Evolutionary conservation across 2,113 vertebrate species (phyloP).

Genomic region (Microtus richardsoni): DNA sequence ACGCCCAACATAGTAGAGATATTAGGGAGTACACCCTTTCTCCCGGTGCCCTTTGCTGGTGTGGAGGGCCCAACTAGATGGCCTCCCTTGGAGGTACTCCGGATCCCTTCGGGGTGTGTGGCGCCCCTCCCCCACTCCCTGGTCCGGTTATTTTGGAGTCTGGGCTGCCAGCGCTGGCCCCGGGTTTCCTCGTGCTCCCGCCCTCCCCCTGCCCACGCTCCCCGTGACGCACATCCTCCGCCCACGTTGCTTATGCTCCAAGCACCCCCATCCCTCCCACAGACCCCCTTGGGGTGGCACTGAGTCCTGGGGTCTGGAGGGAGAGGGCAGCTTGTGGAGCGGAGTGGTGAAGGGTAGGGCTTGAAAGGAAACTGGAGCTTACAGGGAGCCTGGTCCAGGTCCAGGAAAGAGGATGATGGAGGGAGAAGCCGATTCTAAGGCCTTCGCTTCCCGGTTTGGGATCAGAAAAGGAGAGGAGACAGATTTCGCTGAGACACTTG

Average conservation of each 20-base stretch:
- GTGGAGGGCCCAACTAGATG: background rate
- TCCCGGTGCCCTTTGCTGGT: background rate
- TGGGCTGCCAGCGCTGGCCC: slow-evolving; percentile 78
- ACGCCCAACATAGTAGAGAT: background rate
- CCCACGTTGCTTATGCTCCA: slow-evolving; percentile 64
- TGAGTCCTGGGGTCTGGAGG: slow-evolving; percentile 40
- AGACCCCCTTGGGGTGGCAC: slow-evolving; percentile 2
- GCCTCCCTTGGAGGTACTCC: background rate
- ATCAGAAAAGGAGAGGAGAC: background rate
- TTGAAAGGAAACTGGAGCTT: slow-evolving; percentile 3
- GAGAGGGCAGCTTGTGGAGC: background rate
- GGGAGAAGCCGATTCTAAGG: background rate
- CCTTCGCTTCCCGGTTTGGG: background rate
- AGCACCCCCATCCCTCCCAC: slow-evolving; percentile 76
- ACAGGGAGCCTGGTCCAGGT: background rate
- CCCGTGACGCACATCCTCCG: slow-evolving; percentile 62
- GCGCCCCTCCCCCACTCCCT: slow-evolving; percentile 21
- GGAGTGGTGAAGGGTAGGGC: background rate
- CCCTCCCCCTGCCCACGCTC: slow-evolving; percentile 66
- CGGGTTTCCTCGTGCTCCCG: slow-evolving; percentile 74
- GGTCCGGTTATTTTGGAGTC: slow-evolving; percentile 74
- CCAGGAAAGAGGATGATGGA: background rate
- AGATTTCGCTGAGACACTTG: background rate
- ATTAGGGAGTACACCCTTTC: background rate
- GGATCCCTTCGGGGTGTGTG: background rate